Conservation (phyloP, 2,888 invertebrate genomes). For the Cephus spinipes region DNA sequence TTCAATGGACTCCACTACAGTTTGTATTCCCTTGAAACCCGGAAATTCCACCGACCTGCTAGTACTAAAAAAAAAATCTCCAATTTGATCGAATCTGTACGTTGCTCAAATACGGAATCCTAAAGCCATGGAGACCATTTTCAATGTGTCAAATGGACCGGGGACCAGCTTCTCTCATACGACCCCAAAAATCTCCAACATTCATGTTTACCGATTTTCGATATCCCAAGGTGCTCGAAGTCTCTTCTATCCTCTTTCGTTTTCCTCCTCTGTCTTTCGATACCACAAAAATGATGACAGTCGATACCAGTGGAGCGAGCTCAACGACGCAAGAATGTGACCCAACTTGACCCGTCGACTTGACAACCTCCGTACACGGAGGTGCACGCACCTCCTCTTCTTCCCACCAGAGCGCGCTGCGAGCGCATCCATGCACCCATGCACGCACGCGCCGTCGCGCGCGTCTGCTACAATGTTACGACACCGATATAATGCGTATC, state of each 20-base stretch:
- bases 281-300: constrained; percentile 19
- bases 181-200: background rate
- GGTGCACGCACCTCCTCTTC: constrained; percentile 25
- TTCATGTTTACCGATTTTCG: constrained; percentile 13
- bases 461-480: constrained; percentile 21
- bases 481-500: constrained; percentile 28
- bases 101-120: background rate
- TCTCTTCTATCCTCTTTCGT: background rate
- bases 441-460: constrained; percentile 16
- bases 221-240: constrained; percentile 11
- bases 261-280: background rate
- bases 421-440: background rate
- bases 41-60: background rate
- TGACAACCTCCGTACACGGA: constrained; percentile 25
- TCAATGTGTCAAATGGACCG: background rate
- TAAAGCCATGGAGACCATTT: background rate
- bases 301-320: constrained; percentile 16
- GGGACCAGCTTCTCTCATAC: background rate
- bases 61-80: background rate
- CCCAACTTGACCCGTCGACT: constrained; percentile 23
- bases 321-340: constrained; percentile 23
- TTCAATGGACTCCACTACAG: background rate
- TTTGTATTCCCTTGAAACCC: background rate
- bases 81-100: background rate
- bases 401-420: constrained; percentile 22